Conservation (phyloP, 2,888 invertebrate genomes). For the Malachius bipustulatus region DNA sequence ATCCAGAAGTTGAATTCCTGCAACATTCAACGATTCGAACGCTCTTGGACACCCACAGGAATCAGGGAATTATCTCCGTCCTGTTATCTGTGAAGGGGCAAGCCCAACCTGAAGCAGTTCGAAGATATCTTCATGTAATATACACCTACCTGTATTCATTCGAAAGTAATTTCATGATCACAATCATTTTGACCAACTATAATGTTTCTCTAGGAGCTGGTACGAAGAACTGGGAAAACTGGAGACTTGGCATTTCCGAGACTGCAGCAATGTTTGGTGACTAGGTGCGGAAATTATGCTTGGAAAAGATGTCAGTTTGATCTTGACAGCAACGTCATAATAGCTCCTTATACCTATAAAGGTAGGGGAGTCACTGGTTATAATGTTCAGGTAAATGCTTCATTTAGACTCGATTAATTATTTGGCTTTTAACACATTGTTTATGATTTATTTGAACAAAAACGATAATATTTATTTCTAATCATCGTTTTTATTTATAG, state of each 20-base stretch:
- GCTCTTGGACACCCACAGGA: constrained; percentile 57
- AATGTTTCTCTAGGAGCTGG: constrained; percentile 36
- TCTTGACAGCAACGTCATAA: constrained; percentile 57
- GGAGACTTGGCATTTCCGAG: constrained; percentile 54
- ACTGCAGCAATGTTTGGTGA: constrained; percentile 52
- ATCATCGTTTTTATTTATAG: constrained; percentile 35
- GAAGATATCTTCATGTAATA: constrained; percentile 31
- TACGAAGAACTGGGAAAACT: constrained; percentile 44
- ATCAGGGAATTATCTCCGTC: constrained; percentile 62
- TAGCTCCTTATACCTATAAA: constrained; percentile 51
- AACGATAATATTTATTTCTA: no score
- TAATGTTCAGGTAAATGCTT: constrained; percentile 55
- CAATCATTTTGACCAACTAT: background rate
- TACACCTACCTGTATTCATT: no score
- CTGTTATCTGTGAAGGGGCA: constrained; percentile 50
- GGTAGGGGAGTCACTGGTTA: constrained; percentile 57
- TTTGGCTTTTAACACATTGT: no score
- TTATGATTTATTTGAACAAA: no score
- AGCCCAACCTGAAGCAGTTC: constrained; percentile 31
- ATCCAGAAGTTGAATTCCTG: constrained; percentile 34
- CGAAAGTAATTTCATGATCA: background rate
- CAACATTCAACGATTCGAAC: constrained; percentile 43
- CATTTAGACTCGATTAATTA: no score
- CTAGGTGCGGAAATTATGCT: constrained; percentile 67
- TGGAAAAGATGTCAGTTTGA: constrained; percentile 54